Evolutionary conservation across 2,797 vertebrate species (phyloP), one percentile per base, ranked within the genome.

Genomic region (Natrix natrix): DNA sequence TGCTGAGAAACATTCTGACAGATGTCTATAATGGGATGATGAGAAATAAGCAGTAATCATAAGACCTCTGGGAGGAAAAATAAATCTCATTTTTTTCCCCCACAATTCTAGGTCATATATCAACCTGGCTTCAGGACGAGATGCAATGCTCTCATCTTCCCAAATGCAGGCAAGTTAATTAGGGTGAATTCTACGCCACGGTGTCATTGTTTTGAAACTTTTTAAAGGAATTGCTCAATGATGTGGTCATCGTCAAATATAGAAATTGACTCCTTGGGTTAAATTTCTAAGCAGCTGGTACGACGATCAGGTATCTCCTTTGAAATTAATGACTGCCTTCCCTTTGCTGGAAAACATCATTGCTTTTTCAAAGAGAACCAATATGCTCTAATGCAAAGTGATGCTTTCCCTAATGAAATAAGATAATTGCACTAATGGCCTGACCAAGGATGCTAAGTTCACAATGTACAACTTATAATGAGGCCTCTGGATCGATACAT

Each of bases 381-480:
- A 96, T 96, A 95, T 93, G 92, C 91, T 93, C 83, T 96, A 96
- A 96, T 95, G 95, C 93, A 95, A 97, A 97, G 95, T 95, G 96
- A 91, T 94, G 93, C 96, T 96, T 96, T 95, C 90, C 3, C 92
- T 95, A 97, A 97, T 96, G 95, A 97, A 97, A 96, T 97, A 96
- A 97, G 95, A 95, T 97, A 96, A 97, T 97, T 97, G 96, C 95
- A 94, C 95, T 97, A 97, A 97, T 97, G 95, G 96, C 96, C 94
- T 96, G 96, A 95, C 96, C 92, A 14, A 89, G 92, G 96, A 96
- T 95, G 94, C 78, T 95, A 93, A 94, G 96, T 97, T 97, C 96
- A 96, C 94, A 20, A 95, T 94, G 94, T 96, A 96, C 95, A 96
- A 95, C 94, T 94, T 96, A 95, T 97, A 97, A 97, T 97, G 96